Evolutionary conservation across 2,113 vertebrate species (phyloP).

Genomic region (Argyrosomus japonicus): DNA sequence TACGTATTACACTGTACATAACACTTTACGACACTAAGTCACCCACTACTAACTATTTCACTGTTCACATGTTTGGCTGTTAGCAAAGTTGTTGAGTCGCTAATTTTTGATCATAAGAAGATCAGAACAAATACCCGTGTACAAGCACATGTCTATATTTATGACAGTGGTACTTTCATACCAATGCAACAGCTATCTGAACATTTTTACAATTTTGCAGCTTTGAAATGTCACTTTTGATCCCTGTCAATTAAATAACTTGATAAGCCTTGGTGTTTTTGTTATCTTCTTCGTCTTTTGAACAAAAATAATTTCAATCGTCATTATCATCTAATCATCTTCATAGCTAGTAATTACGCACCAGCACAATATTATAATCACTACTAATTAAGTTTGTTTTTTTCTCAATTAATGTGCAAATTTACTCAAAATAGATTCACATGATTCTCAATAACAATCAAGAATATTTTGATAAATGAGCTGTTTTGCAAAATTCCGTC

Average conservation of each 20-base stretch:
- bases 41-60: too few species aligned
- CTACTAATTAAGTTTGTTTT: neutral
- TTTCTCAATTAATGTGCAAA: neutral
- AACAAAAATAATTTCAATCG: neutral
- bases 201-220: neutral
- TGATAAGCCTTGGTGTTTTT: neutral
- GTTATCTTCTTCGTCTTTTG: neutral
- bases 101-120: too few species aligned
- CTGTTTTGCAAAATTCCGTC: too few species aligned
- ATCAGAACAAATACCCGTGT: too few species aligned
- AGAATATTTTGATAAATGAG: neutral
- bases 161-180: too few species aligned
- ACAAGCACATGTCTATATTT: too few species aligned
- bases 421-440: neutral
- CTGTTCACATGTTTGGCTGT: too few species aligned
- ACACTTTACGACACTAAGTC: too few species aligned
- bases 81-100: too few species aligned
- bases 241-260: neutral
- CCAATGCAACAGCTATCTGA: too few species aligned
- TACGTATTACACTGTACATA: neutral
- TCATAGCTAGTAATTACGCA: conserved; percentile 7
- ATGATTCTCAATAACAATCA: neutral
- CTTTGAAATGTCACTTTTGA: neutral
- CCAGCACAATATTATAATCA: neutral
- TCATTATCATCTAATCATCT: neutral